A percentile compares a stretch with the other conserved stretches of the same genome.
phyloP scores from a whole-genome alignment of 2,797 vertebrate species.

The Miichthys miiuy region DNA sequence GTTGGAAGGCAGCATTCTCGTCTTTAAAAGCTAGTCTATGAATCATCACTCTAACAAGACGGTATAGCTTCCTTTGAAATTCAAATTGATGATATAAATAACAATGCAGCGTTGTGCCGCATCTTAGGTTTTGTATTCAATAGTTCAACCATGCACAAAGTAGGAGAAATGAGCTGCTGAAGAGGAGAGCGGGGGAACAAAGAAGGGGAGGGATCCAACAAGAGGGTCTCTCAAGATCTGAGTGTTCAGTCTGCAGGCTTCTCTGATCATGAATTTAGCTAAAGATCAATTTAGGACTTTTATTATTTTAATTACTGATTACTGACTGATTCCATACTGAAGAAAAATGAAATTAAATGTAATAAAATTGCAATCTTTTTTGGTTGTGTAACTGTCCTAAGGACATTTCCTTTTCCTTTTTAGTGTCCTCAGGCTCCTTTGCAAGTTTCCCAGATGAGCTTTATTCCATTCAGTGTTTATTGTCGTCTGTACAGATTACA shows the following conservation, averaged over 20 bases:
- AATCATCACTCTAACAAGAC: constrained; percentile 49
- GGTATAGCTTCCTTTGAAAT: constrained; percentile 54
- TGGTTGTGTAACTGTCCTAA: no score
- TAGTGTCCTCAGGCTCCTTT: no score
- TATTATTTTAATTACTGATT: neutral
- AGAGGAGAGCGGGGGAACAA: neutral
- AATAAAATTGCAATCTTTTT: no score
- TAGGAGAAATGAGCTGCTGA: constrained; percentile 7
- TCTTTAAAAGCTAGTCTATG: constrained; percentile 33
- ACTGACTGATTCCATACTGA: no score
- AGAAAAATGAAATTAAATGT: no score
- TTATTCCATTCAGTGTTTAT: no score
- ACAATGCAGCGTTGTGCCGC: constrained; percentile 26
- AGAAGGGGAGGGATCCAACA: neutral
- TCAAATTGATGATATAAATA: constrained; percentile 61
- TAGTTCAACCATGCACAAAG: constrained; percentile 21
- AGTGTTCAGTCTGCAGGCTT: constrained; percentile 1
- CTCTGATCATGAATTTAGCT: neutral
- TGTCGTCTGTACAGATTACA: no score
- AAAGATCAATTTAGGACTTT: neutral
- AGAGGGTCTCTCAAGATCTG: neutral
- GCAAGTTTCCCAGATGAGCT: no score
- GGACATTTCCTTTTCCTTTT: no score
- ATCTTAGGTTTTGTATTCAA: constrained; percentile 18
- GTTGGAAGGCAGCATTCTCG: neutral